Percentiles rank a stretch among this genome's conserved stretches.
Evolutionary conservation across 2,113 vertebrate species (phyloP).

Genomic region (Boleophthalmus pectinirostris): DNA sequence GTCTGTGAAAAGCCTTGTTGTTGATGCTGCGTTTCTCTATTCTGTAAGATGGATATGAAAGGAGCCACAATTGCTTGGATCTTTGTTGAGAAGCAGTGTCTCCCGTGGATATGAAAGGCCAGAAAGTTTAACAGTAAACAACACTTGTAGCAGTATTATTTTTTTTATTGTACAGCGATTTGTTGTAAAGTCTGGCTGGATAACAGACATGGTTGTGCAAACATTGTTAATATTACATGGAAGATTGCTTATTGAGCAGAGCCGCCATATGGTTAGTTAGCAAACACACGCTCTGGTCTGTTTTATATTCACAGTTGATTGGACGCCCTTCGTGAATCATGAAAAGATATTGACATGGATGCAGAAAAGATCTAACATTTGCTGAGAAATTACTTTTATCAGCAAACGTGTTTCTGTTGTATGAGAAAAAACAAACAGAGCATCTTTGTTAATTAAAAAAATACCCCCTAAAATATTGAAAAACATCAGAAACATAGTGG

Average conservation of each 20-base stretch:
- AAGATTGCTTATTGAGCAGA: not conserved
- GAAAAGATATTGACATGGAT: not conserved
- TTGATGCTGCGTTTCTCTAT: constrained; percentile 31
- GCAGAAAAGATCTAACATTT: not conserved
- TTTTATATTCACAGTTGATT: not conserved
- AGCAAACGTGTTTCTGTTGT: not conserved
- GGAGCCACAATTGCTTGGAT: constrained; percentile 27
- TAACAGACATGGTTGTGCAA: not conserved
- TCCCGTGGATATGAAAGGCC: constrained; percentile 31
- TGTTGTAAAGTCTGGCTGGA: constrained; percentile 1
- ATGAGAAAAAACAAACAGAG: not conserved
- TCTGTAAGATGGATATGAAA: constrained; percentile 33
- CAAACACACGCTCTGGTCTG: not conserved
- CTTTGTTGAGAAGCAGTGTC: constrained; percentile 30
- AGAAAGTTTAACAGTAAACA: constrained; percentile 42
- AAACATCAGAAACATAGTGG: too few relatives aligned
- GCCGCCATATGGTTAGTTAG: not conserved
- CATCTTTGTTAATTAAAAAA: too few relatives aligned
- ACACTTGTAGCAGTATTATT: not conserved
- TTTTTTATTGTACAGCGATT: not conserved
- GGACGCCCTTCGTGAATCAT: not conserved
- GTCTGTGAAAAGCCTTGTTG: not conserved
- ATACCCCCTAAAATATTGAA: too few relatives aligned
- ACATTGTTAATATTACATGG: constrained; percentile 1
- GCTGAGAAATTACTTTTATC: not conserved